phyloP scores from a whole-genome alignment of 64 coral and sea anemone species.

The Astreopora myriophthalma region DNA sequence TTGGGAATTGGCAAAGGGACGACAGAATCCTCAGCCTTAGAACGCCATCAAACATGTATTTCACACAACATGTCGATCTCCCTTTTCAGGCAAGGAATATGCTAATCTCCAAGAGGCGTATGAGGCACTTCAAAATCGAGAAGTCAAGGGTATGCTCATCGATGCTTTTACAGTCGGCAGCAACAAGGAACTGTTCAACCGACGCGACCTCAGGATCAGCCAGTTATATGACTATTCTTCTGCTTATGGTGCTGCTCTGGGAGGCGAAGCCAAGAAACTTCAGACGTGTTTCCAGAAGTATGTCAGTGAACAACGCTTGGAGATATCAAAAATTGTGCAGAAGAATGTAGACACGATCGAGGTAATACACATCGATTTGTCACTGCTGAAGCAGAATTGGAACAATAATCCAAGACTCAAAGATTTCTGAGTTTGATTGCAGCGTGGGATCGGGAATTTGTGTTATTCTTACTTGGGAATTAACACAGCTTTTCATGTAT shows the following conservation, averaged over 20 bases:
- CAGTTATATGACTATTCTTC: slow-evolving; percentile 76
- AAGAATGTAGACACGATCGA: slow-evolving; percentile 61
- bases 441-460: no score
- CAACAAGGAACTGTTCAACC: slow-evolving; percentile 73
- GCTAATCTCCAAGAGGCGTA: slow-evolving; percentile 82
- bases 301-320: slow-evolving; percentile 66
- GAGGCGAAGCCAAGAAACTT: slow-evolving; percentile 78
- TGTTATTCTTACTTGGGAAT: no score
- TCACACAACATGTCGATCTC: background rate
- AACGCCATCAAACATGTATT: background rate
- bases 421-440: no score
- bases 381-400: no score
- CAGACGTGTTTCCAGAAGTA: slow-evolving; percentile 83
- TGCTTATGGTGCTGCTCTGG: slow-evolving; percentile 77
- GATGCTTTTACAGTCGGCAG: slow-evolving; percentile 85
- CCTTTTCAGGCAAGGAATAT: slow-evolving; percentile 68
- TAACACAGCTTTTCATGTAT: no score
- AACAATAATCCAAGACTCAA: no score
- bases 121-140: slow-evolving; percentile 60
- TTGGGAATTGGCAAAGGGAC: no score
- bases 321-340: slow-evolving; percentile 69
- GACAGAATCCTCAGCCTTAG: background rate
- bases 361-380: no score
- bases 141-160: slow-evolving; percentile 77
- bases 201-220: slow-evolving; percentile 66